phyloP scores from a whole-genome alignment of 2,113 vertebrate species.

The Otus sunia region DNA sequence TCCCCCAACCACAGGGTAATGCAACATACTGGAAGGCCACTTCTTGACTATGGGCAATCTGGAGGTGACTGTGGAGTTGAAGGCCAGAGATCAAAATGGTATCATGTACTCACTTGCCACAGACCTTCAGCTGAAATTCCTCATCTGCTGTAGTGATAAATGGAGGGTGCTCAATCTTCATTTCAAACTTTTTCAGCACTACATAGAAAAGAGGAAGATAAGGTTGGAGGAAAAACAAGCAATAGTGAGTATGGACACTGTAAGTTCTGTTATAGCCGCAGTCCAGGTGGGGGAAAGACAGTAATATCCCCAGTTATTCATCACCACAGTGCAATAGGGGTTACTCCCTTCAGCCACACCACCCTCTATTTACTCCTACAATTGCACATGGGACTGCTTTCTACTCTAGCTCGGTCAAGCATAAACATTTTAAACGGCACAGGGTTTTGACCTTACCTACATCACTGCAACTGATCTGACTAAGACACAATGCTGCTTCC shows the following conservation, averaged over 20 bases:
- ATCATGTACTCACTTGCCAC: conserved; percentile 20
- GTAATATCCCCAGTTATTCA: background rate
- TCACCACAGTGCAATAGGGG: background rate
- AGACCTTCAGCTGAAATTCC: conserved; percentile 11
- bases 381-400: background rate
- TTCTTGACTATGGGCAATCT: background rate
- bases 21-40: background rate
- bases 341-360: background rate
- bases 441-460: background rate
- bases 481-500: background rate
- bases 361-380: background rate
- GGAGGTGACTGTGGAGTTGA: background rate
- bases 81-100: background rate
- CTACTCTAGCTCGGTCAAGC: background rate
- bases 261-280: background rate
- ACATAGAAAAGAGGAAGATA: background rate
- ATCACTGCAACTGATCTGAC: background rate
- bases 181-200: conserved; percentile 33
- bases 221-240: background rate
- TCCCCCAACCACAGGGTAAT: background rate
- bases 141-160: background rate
- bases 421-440: background rate
- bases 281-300: background rate
- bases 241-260: background rate
- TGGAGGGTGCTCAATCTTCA: background rate